A percentile compares a stretch with the other conserved stretches of the same genome.
phyloP scores from a whole-genome alignment of 2,113 vertebrate species.

The Actinemys pallida region DNA sequence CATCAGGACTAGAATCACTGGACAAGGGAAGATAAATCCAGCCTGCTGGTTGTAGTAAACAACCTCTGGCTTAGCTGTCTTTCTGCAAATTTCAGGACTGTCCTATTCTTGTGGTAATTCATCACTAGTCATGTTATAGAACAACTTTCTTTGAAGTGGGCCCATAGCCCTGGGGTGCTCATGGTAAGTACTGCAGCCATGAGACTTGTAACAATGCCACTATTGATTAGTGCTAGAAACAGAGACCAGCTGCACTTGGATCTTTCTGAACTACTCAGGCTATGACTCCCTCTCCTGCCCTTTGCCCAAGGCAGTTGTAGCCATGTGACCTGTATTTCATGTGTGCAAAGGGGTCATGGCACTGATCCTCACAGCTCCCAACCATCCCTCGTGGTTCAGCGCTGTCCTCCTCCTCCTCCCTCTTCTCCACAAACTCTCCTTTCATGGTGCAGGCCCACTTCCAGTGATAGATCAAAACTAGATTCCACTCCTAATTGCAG shows the following conservation, averaged over 20 bases:
- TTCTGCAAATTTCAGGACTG: rapidly evolving
- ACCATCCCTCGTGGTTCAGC: neutral
- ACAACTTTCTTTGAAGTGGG: rapidly evolving
- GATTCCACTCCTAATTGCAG: neutral
- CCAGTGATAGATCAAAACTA: neutral
- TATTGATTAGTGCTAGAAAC: rapidly evolving
- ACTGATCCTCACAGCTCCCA: neutral
- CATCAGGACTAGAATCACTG: neutral
- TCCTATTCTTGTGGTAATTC: rapidly evolving
- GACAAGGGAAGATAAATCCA: neutral
- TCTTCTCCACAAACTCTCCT: neutral
- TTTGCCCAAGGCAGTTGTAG: neutral
- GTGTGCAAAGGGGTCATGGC: neutral
- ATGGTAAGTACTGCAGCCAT: rapidly evolving
- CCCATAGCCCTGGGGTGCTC: rapidly evolving
- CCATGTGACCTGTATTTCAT: rapidly evolving
- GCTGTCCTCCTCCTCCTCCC: neutral
- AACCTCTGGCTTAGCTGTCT: neutral
- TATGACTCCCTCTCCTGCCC: neutral
- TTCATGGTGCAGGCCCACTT: neutral
- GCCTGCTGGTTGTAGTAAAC: neutral
- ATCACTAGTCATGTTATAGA: rapidly evolving
- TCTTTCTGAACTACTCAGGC: rapidly evolving
- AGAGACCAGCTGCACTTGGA: neutral
- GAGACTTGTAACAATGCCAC: rapidly evolving